These are phyloP conservation scores for Lamprologus speciosus DNA, from an alignment of 2,113 vertebrate species.

Conservation along the genomic window DNA sequence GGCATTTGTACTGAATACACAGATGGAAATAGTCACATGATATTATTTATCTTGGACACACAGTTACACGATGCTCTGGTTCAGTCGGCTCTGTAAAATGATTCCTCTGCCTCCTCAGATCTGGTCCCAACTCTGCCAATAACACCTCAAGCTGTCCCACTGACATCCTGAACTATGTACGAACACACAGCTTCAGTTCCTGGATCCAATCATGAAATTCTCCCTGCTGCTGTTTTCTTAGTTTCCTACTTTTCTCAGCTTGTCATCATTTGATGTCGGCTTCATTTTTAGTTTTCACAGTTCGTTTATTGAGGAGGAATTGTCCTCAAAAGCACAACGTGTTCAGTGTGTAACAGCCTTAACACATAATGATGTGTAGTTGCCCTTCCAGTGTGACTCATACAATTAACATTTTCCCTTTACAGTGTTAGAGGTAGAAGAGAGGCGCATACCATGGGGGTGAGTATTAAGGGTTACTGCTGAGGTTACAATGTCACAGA, in stretches of 20 bases:
- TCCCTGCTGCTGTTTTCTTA: not conserved
- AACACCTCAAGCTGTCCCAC: not conserved
- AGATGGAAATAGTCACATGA: not conserved
- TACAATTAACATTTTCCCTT: not conserved
- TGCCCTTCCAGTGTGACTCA: not conserved
- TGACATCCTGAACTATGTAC: too few species aligned
- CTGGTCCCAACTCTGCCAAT: not conserved
- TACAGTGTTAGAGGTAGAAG: too few species aligned
- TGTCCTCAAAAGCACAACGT: too few species aligned
- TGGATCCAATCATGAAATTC: not conserved
- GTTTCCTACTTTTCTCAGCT: not conserved
- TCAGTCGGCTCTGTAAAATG: not conserved
- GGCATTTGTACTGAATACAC: fast-evolving
- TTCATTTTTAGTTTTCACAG: not conserved
- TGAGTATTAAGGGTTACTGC: too few species aligned
- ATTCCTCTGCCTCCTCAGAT: not conserved
- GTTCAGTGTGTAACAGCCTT: not conserved
- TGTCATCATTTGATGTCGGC: fast-evolving
- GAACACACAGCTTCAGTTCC: not conserved
- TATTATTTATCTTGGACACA: not conserved
- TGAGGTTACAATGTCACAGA: too few species aligned
- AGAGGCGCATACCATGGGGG: too few species aligned
- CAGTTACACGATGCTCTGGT: fast-evolving
- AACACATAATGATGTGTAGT: fast-evolving
- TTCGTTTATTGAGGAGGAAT: fast-evolving